These are phyloP conservation scores for Drosophila leontia DNA, from an alignment of 1,140 invertebrate genomes.

Conservation along the genomic window DNA sequence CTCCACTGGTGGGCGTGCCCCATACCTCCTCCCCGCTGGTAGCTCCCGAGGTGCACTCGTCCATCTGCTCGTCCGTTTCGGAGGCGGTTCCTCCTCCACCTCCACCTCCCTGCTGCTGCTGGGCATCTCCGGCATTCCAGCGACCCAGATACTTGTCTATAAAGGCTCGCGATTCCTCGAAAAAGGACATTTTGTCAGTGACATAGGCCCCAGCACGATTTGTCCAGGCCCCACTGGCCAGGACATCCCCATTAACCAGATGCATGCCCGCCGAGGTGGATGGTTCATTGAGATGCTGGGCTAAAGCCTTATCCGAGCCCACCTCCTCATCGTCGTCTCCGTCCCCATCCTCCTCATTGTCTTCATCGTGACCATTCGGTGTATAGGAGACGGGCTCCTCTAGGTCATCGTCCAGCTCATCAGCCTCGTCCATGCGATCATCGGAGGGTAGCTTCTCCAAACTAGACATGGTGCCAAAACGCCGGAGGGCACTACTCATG, in stretches of 20 bases:
- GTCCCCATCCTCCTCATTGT: conserved; percentile 49
- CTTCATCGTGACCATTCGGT: conserved; percentile 68
- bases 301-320: conserved; percentile 80
- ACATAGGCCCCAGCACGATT: conserved; percentile 91
- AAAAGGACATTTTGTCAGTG: conserved; percentile 92
- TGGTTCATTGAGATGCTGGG: conserved; percentile 48
- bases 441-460: conserved; percentile 88
- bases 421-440: conserved; percentile 65
- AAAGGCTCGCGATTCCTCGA: conserved; percentile 87
- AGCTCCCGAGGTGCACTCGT: conserved; percentile 90
- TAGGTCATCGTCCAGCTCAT: conserved; percentile 82
- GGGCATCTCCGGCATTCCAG: conserved; percentile 75
- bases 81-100: conserved; percentile 61
- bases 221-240: conserved; percentile 89
- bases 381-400: conserved; percentile 32
- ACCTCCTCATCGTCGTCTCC: conserved; percentile 52
- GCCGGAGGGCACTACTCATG: conserved; percentile 86
- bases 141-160: conserved; percentile 84
- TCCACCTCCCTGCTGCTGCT: conserved; percentile 19
- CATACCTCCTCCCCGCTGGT: conserved; percentile 93
- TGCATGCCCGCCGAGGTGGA: conserved; percentile 28
- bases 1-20: conserved; percentile 93
- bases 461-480: conserved; percentile 91
- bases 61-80: conserved; percentile 86
- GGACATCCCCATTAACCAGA: conserved; percentile 62